Conservation (phyloP, 2,797 vertebrate genomes). For the Crenichthys baileyi region DNA sequence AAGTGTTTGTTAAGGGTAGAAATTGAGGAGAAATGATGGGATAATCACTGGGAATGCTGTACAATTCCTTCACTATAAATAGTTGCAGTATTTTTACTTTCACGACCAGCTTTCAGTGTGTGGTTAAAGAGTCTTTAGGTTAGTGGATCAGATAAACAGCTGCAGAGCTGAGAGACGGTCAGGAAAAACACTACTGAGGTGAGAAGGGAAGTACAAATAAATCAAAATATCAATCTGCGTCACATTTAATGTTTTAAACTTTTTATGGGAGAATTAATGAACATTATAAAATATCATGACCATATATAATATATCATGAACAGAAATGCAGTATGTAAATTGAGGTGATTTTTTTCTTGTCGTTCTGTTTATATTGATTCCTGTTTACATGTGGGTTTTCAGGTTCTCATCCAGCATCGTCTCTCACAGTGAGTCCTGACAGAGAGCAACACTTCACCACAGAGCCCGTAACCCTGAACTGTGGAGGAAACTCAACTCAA, state of each 20-base stretch:
- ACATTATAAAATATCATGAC: background rate
- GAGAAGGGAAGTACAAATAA: background rate
- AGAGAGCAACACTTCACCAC: constrained; percentile 4
- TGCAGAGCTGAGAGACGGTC: background rate
- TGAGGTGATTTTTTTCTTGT: background rate
- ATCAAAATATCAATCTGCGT: background rate
- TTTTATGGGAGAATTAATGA: too few species aligned
- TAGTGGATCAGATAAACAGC: background rate
- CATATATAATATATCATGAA: too few species aligned
- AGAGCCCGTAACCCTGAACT: background rate
- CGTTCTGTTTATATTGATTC: background rate
- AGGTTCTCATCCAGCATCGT: background rate
- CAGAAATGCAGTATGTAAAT: background rate
- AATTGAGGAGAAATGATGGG: background rate
- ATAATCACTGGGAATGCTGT: background rate
- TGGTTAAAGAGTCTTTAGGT: background rate
- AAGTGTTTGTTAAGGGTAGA: background rate
- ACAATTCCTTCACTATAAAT: too few species aligned
- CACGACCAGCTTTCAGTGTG: background rate
- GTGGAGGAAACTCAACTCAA: background rate
- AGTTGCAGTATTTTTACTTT: background rate
- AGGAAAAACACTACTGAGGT: background rate
- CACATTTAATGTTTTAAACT: too few species aligned
- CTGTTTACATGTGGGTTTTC: background rate
- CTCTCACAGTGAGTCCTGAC: constrained; percentile 6